Evolutionary conservation across 2,113 vertebrate species (phyloP), one percentile per base, ranked within the genome.

Genomic region (Silurus asotus): DNA sequence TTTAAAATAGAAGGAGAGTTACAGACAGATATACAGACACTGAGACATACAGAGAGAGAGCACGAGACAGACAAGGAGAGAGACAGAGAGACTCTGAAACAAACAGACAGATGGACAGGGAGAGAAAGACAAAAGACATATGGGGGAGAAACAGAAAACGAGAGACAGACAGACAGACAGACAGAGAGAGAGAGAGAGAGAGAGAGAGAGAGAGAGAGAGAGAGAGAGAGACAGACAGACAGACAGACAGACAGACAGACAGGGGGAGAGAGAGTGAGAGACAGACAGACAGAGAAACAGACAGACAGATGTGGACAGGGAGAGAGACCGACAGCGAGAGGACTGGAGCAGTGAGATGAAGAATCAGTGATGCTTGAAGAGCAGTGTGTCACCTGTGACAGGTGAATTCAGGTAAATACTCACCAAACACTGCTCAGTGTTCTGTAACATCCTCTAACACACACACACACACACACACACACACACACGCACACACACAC

Each of bases 371-470:
- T 4, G 61, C 72, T 51, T 75, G 48, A 75, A 51, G 3, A 75
- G 48, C 20, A 6, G 11, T 23, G 48, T n/a, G 72, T 75, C 48
- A 75, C 72, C 72, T 75, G 20, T 75, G 79, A 81, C 28, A 62
- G 79, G 58, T 81, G 77, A 81, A 62, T 62, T 20, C 56, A 61
- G 58, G 56, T 37, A 20, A 80, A 81, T 81, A 48, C 61, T 23
- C 58, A 49, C 23, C 72, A 75, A 75, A 75, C 72, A 75, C 72
- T 51, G 20, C 48, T 51, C 72, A 51, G 72, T 75, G 72, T 75
- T 20, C 72, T 75, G 72, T 75, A 75, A 75, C 72, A 8, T 75
- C 72, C 48, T 51, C 45, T 74, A 51, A 49, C 17, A 49, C 8
- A 74, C 70, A 74, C 70, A 56, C 7, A 9, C 64, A 67, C 64